Conservation (phyloP, 2,888 invertebrate genomes). For the Macaria notata region DNA sequence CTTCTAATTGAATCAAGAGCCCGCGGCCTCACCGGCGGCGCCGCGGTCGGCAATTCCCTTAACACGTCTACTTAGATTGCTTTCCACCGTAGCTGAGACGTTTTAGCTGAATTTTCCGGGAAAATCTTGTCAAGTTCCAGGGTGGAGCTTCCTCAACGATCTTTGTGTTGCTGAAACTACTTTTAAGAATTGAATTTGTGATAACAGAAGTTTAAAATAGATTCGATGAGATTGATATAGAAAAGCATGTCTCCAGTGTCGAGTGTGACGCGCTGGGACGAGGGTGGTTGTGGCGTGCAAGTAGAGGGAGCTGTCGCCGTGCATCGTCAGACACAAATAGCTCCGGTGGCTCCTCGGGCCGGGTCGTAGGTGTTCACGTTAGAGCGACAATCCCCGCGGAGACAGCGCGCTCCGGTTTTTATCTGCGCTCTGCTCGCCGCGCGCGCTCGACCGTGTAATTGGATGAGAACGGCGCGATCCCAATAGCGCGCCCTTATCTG, state of each 20-base stretch:
- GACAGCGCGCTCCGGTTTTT: slow-evolving; percentile 75
- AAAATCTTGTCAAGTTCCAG: not conserved
- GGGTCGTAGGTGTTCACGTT: slow-evolving; percentile 73
- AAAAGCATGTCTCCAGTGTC: slow-evolving; percentile 12
- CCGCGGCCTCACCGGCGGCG: slow-evolving; percentile 44
- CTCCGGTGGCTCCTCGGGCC: slow-evolving; percentile 51
- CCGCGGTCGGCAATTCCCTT: slow-evolving; percentile 61
- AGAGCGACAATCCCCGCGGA: slow-evolving; percentile 79
- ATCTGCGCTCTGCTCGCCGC: slow-evolving; percentile 74
- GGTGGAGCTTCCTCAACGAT: too few relatives aligned
- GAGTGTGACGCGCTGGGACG: slow-evolving; percentile 19
- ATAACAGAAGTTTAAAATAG: too few relatives aligned
- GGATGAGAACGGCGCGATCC: slow-evolving; percentile 82
- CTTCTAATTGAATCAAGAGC: slow-evolving; percentile 71
- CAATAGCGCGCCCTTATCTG: slow-evolving; percentile 82
- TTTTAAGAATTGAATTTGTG: too few relatives aligned
- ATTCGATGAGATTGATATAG: not conserved
- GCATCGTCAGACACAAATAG: slow-evolving; percentile 44
- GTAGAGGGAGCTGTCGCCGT: slow-evolving; percentile 39
- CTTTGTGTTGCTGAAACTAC: too few relatives aligned
- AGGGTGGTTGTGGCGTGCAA: slow-evolving; percentile 15
- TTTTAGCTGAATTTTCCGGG: slow-evolving; percentile 12
- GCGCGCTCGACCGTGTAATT: slow-evolving; percentile 81
- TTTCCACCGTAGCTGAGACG: slow-evolving; percentile 43
- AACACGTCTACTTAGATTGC: slow-evolving; percentile 70